Conservation (phyloP, 2,113 vertebrate species). For the Cyprinus carpio region DNA sequence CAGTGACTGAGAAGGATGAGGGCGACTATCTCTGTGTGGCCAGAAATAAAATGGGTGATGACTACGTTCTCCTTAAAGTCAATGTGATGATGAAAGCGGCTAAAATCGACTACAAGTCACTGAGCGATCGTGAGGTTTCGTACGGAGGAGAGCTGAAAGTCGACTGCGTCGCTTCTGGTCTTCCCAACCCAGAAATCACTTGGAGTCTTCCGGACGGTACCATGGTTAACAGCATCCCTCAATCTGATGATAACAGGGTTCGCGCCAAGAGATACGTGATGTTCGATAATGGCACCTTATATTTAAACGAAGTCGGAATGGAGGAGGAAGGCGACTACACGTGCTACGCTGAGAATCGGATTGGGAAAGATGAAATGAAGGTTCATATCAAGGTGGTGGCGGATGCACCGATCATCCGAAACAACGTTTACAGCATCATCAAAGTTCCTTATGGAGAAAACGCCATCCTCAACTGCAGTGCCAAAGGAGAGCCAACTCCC, state of each 20-base stretch:
- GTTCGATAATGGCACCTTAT: constrained; percentile 90
- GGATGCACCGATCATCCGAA: constrained; percentile 72
- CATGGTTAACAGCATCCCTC: constrained; percentile 82
- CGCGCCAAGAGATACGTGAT: constrained; percentile 79
- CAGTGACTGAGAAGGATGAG: constrained; percentile 84
- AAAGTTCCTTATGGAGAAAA: constrained; percentile 79
- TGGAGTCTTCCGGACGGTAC: constrained; percentile 93
- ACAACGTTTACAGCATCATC: constrained; percentile 66
- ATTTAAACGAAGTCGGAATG: constrained; percentile 83
- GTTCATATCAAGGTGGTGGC: constrained; percentile 84
- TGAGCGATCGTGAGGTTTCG: constrained; percentile 78
- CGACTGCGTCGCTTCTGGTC: constrained; percentile 89
- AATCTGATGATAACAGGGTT: constrained; percentile 75
- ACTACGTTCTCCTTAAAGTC: constrained; percentile 83
- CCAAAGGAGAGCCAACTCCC: constrained; percentile 81
- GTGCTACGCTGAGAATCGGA: constrained; percentile 88
- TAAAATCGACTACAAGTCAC: constrained; percentile 82
- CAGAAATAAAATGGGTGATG: constrained; percentile 86
- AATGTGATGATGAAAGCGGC: constrained; percentile 85
- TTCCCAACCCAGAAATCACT: constrained; percentile 86
- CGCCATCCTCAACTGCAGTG: constrained; percentile 75
- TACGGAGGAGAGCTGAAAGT: constrained; percentile 86
- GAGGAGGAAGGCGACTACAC: constrained; percentile 89
- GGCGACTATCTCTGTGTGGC: constrained; percentile 93
- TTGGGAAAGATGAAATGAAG: constrained; percentile 89